These are phyloP conservation scores for Atta colombica DNA, from an alignment of 1,140 invertebrate species.

Conservation along the genomic window DNA sequence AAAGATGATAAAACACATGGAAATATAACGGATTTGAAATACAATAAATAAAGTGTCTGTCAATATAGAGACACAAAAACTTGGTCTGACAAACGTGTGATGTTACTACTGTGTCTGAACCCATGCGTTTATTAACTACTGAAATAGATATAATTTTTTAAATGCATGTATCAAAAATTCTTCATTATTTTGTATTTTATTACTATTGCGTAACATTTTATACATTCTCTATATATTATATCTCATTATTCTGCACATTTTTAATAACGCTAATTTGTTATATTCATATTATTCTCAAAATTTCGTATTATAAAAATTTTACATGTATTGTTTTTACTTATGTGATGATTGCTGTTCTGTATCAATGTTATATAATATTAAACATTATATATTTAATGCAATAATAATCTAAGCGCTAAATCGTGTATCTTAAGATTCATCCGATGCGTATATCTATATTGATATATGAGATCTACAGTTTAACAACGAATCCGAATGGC, in stretches of 20 bases:
- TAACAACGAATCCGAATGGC: too few species aligned
- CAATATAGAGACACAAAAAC: neutral
- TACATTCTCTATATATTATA: neutral
- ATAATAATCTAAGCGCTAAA: neutral
- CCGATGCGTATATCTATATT: too few species aligned
- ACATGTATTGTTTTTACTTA: neutral
- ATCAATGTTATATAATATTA: neutral
- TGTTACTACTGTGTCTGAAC: conserved; percentile 21
- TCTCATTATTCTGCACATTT: neutral
- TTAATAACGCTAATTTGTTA: neutral
- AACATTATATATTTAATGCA: neutral
- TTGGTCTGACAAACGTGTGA: neutral
- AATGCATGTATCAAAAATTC: neutral
- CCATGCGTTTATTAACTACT: neutral
- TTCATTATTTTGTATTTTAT: neutral
- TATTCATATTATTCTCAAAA: neutral
- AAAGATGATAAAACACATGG: neutral
- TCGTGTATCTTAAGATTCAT: too few species aligned
- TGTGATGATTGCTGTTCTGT: neutral
- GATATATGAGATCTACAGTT: too few species aligned
- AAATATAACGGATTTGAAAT: neutral
- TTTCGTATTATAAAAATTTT: neutral
- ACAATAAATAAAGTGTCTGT: neutral
- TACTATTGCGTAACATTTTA: neutral
- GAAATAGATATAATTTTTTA: neutral